Base-by-base conservation (phyloP, 2,888 invertebrate genomes). In the Parthenolecanium corni region DNA sequence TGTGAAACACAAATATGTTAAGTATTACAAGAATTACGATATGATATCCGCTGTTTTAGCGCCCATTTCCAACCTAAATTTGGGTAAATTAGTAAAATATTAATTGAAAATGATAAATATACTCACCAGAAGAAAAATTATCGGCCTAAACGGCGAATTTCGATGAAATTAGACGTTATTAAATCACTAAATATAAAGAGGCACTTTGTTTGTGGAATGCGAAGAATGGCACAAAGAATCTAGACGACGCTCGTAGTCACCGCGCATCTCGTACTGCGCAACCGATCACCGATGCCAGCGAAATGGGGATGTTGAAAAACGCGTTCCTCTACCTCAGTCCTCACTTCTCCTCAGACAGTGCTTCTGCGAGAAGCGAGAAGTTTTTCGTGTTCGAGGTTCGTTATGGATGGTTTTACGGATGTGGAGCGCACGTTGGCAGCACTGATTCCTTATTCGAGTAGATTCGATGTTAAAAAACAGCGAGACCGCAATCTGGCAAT, bases 151-250 rank as follows among this genome's bases (percentile, higher is more conserved):
- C 51, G 61, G 49, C 61, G 61, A 61, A 51, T 51, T 61, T 61
- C 61, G 61, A 61, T 51, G 61, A 61, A 61, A 51, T 61, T 61
- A 61, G 38, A 61, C 61, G 61, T 61, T 61, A 61, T 61, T 61
- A 61, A 61, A 61, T 61, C 61, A 61, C 49, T 61, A 61, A 61
- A 61, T 61, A 61, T 51, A 61, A 51, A 61, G 61, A 61, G 61
- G 68, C 69, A 74, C 76, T 75, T 76, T 75, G 77, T 77, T 77
- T 77, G 77, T 87, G 89, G 89, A 87, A 90, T 90, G 89, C 85
- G 82, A 86, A 86, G 89, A 89, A 90, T 90, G 89, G 86, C 88
- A 89, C 87, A 89, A 89, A 89, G 89, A 90, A 89, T 89, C 88
- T 83, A 82, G 86, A 89, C 88, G 88, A 89, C 89, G 89, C 61